Evolutionary conservation across 2,113 vertebrate genomes (phyloP).

Genomic region (Campylomormyrus numenius): DNA sequence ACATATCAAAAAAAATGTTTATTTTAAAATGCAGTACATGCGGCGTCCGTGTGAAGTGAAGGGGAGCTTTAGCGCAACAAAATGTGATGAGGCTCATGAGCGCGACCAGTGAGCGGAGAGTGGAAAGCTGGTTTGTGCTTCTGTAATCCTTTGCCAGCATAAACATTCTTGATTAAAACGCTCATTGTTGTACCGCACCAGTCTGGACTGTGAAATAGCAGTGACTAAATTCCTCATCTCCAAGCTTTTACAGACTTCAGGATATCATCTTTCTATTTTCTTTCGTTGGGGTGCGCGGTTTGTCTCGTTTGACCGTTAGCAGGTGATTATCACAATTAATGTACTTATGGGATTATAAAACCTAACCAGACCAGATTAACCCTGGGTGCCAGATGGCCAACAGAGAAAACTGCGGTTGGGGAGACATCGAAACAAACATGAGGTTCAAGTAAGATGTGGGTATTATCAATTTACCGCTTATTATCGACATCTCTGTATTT

Average conservation of each 20-base stretch:
- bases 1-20: not conserved
- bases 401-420: not conserved
- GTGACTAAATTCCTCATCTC: not conserved
- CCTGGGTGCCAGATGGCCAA: not conserved
- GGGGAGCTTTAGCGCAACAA: not conserved
- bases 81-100: not conserved
- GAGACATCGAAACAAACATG: not conserved
- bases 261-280: not conserved
- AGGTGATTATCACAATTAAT: constrained; percentile 3
- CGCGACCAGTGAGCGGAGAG: not conserved
- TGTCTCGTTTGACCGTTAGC: not conserved
- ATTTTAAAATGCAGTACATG: not conserved
- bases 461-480: not conserved
- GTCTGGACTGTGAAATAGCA: not conserved
- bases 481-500: not conserved
- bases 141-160: not conserved
- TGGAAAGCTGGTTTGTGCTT: not conserved
- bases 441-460: not conserved
- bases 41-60: not conserved
- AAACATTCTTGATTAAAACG: not conserved
- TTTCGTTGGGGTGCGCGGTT: not conserved
- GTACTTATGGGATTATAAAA: not conserved
- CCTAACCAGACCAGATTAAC: constrained; percentile 4
- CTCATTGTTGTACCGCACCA: not conserved
- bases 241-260: not conserved